Evolutionary conservation across 2,113 vertebrate species (phyloP).

Genomic region (Gopherus evgoodei): DNA sequence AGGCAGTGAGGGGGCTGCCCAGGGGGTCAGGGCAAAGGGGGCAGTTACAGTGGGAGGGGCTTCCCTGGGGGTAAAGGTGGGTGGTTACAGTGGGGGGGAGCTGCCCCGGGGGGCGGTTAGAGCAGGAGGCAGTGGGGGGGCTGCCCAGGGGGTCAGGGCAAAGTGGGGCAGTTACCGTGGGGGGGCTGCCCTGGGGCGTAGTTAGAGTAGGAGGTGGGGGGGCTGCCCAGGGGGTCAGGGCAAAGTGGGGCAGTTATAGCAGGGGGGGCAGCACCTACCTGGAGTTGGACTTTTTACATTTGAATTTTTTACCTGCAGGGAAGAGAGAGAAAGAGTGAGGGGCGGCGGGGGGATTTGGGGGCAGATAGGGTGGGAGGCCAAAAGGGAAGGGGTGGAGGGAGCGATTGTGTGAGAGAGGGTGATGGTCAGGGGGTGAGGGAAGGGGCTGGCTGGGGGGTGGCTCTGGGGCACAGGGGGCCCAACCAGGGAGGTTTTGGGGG

Average conservation of each 20-base stretch:
- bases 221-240: too few relatives aligned
- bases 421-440: not conserved
- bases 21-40: too few relatives aligned
- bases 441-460: not conserved
- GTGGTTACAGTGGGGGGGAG: too few relatives aligned
- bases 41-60: too few relatives aligned
- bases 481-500: not conserved
- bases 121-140: too few relatives aligned
- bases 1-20: too few relatives aligned
- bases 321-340: conserved; percentile 11
- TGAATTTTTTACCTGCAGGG: conserved; percentile 16
- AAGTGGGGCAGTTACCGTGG: too few relatives aligned
- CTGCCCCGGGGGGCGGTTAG: too few relatives aligned
- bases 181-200: too few relatives aligned
- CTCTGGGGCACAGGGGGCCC: not conserved
- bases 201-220: too few relatives aligned
- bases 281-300: conserved; percentile 17
- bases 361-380: not conserved
- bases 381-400: not conserved
- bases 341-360: not conserved
- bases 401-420: not conserved
- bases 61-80: too few relatives aligned
- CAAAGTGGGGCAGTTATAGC: not conserved
- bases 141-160: too few relatives aligned
- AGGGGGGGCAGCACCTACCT: not conserved